Evolutionary conservation across 2,888 invertebrate species (phyloP).

Genomic region (Caenorhabditis sp.): DNA sequence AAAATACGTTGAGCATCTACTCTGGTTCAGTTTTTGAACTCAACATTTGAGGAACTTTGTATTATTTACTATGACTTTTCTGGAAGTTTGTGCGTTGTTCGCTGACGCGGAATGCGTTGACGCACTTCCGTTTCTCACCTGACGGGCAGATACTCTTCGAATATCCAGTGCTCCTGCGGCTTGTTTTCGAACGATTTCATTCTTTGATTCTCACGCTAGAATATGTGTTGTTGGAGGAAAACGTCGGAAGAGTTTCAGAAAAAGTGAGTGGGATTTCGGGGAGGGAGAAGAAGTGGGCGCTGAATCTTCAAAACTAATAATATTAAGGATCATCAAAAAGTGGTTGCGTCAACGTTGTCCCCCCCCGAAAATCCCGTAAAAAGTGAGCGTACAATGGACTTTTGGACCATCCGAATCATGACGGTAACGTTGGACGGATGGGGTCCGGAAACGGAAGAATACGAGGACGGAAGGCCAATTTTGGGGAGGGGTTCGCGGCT

Average conservation of each 20-base stretch:
- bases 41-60: too few species aligned
- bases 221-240: neutral
- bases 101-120: too few species aligned
- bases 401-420: conserved; percentile 45
- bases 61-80: too few species aligned
- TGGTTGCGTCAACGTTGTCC: too few species aligned
- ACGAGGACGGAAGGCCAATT: conserved; percentile 4
- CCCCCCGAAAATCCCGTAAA: neutral
- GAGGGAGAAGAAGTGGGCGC: neutral
- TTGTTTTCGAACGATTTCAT: conserved; percentile 43
- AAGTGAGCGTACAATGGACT: conserved; percentile 21
- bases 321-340: too few species aligned
- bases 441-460: neutral
- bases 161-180: conserved; percentile 43
- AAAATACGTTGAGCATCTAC: too few species aligned
- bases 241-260: neutral
- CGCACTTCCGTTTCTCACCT: too few species aligned
- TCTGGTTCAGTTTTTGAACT: too few species aligned
- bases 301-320: neutral
- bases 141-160: conserved; percentile 52
- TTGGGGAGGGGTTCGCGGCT: too few species aligned
- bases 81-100: too few species aligned
- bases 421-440: conserved; percentile 7
- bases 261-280: neutral
- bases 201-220: conserved; percentile 36